phyloP scores from a whole-genome alignment of 1,140 invertebrate species.

The Mizuhopecten yessoensis region DNA sequence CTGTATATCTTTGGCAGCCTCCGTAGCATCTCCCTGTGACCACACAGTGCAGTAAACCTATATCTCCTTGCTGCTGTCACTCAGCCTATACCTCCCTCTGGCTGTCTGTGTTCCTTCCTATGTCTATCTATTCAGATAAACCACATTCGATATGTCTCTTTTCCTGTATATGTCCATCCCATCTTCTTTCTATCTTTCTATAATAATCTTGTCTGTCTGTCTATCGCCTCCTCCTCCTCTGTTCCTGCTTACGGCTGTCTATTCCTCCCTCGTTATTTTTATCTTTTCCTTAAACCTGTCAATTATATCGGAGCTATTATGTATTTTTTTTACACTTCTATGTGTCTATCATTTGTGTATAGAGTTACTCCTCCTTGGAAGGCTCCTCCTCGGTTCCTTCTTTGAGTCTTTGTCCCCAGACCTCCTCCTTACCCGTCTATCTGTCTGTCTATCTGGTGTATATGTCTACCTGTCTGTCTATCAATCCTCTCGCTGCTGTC shows the following conservation, averaged over 20 bases:
- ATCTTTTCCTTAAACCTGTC: not conserved
- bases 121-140: not conserved
- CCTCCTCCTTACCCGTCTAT: not conserved
- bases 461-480: conserved; percentile 29
- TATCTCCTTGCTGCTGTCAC: not conserved
- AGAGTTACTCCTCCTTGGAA: not conserved
- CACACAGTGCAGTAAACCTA: not conserved
- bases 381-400: not conserved
- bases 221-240: not conserved
- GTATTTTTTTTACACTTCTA: not conserved
- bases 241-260: not conserved
- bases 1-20: not conserved
- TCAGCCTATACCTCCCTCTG: not conserved
- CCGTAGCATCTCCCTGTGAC: not conserved
- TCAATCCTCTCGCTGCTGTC: not conserved
- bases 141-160: not conserved
- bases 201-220: not conserved
- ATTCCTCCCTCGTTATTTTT: not conserved
- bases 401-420: not conserved
- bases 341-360: too few species aligned
- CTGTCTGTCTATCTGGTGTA: not conserved
- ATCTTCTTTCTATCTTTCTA: conserved; percentile 29
- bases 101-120: not conserved
- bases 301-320: not conserved
- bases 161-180: not conserved